A percentile compares a stretch with the other conserved stretches of the same genome.
Conservation (phyloP, 2,113 vertebrate species). For the Isichthys henryi region DNA sequence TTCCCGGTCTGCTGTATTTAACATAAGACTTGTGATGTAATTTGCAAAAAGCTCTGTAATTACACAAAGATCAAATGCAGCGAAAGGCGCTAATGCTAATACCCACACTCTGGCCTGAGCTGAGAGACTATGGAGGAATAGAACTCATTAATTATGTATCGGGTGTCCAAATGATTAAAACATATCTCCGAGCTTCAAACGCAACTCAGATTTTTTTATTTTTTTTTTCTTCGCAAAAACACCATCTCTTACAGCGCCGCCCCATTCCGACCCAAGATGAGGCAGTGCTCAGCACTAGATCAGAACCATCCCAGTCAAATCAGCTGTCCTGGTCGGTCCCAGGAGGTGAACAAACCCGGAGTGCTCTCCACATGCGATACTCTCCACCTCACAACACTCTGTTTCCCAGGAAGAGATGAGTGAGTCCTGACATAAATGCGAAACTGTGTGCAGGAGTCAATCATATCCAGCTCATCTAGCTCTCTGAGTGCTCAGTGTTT, state of each 20-base stretch:
- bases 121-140: conserved; percentile 54
- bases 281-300: conserved; percentile 24
- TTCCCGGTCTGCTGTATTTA: conserved; percentile 44
- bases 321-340: background rate
- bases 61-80: conserved; percentile 58
- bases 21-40: conserved; percentile 51
- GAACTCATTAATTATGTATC: conserved; percentile 82
- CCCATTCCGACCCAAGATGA: conserved; percentile 16
- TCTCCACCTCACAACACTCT: background rate
- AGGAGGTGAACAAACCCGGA: background rate
- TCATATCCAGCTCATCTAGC: background rate
- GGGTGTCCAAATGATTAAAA: conserved; percentile 80
- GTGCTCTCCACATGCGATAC: background rate
- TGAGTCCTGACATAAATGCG: background rate
- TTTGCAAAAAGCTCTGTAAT: conserved; percentile 52
- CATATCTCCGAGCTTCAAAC: conserved; percentile 75
- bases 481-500: background rate
- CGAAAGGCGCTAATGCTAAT: conserved; percentile 49
- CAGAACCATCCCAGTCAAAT: background rate
- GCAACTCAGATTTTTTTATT: conserved; percentile 24
- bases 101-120: conserved; percentile 32
- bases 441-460: background rate
- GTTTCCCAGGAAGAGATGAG: background rate
- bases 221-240: conserved; percentile 9
- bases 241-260: conserved; percentile 33